These are phyloP conservation scores for Chlorospingus flavigularis DNA, from an alignment of 2,797 vertebrate genomes.

Conservation along the genomic window DNA sequence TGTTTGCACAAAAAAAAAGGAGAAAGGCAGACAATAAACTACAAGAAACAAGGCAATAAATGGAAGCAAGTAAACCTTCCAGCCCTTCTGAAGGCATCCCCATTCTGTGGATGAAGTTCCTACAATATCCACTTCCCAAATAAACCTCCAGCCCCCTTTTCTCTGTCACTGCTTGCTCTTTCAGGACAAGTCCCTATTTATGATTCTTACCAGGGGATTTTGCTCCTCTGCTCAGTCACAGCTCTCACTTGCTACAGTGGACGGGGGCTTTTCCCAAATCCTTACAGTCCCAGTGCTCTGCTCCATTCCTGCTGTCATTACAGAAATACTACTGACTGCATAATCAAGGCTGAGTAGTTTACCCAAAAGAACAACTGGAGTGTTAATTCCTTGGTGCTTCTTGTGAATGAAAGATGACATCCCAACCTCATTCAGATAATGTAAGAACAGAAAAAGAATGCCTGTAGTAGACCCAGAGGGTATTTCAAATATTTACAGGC, in stretches of 20 bases:
- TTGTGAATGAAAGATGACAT: background rate
- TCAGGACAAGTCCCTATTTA: background rate
- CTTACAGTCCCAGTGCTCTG: background rate
- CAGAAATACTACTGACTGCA: background rate
- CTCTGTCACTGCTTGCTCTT: background rate
- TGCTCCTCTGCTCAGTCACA: background rate
- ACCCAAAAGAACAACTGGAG: background rate
- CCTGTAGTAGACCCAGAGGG: background rate
- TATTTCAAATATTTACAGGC: constrained; percentile 44
- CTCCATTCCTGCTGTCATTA: background rate
- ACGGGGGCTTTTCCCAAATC: background rate
- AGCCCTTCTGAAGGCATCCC: background rate
- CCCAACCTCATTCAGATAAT: background rate
- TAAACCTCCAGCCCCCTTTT: background rate
- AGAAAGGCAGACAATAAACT: background rate
- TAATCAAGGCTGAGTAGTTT: background rate
- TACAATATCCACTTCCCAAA: background rate
- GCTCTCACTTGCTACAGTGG: background rate
- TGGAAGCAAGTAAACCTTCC: background rate
- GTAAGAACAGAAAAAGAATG: constrained; percentile 19
- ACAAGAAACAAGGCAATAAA: background rate
- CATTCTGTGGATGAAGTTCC: background rate
- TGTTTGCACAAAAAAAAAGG: background rate
- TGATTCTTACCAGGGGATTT: background rate
- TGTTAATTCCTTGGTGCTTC: background rate